These are phyloP conservation scores for Tethya wilhelma DNA, from an alignment of 37 sponge, comb jelly and placozoan species.

Conservation along the genomic window DNA sequence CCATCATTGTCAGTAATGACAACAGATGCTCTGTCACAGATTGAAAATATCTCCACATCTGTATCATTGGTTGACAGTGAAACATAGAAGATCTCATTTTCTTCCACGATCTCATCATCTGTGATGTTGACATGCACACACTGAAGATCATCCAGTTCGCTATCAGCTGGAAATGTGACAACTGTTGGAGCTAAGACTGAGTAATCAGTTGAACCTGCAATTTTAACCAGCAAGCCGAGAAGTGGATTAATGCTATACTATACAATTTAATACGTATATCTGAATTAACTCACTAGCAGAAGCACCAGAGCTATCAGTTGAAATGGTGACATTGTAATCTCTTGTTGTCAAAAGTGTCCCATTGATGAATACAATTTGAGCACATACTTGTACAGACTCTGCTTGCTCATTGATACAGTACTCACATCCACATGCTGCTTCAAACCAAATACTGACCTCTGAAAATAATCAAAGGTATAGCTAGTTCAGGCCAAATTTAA, in stretches of 20 bases:
- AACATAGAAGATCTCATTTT: constrained; percentile 1
- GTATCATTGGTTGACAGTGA: constrained; percentile 9
- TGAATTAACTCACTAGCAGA: background rate
- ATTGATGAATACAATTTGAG: background rate
- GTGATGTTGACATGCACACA: constrained; percentile 1
- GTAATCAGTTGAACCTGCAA: no score
- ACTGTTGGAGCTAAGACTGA: background rate
- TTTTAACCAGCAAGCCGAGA: no score
- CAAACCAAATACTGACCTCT: no score
- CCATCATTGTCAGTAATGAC: background rate
- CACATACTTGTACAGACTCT: background rate
- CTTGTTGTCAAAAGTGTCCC: background rate
- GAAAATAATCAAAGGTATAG: no score
- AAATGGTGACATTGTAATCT: background rate
- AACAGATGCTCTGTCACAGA: background rate
- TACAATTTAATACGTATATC: no score
- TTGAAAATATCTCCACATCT: background rate
- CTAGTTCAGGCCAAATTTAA: no score
- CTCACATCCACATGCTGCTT: background rate
- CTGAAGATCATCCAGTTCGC: background rate
- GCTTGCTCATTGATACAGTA: background rate
- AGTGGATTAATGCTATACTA: no score
- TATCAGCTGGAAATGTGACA: background rate
- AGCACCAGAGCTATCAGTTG: background rate
- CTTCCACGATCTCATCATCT: constrained; percentile 8